Percentiles rank a stretch among this genome's conserved stretches.
These are phyloP conservation scores for Chironomus riparius DNA, from an alignment of 2,888 invertebrate genomes.

Conservation along the genomic window DNA sequence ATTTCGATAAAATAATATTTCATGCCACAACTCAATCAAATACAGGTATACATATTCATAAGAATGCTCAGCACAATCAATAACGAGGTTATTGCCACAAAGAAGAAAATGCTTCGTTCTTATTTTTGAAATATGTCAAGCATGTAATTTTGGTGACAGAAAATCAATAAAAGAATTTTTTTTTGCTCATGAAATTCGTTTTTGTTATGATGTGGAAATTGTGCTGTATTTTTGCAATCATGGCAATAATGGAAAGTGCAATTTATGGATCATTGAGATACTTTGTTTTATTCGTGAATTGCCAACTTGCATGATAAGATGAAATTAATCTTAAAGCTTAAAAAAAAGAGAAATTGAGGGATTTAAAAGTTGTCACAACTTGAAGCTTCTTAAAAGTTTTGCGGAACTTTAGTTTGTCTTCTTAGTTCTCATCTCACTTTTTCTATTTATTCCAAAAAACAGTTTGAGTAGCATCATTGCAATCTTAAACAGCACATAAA, in stretches of 20 bases:
- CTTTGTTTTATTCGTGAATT: no score
- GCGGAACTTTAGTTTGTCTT: no score
- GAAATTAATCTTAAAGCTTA: no score
- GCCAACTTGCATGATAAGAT: no score
- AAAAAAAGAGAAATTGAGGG: no score
- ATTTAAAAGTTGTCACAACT: no score
- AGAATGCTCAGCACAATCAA: not conserved
- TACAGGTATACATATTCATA: not conserved
- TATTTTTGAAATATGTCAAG: not conserved
- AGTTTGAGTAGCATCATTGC: no score
- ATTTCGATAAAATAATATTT: not conserved
- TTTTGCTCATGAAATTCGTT: not conserved
- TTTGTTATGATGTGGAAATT: not conserved
- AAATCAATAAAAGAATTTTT: not conserved
- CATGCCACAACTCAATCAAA: not conserved
- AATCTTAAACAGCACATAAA: slow-evolving; percentile 18
- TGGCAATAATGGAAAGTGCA: no score
- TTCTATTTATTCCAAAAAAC: no score
- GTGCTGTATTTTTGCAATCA: not conserved
- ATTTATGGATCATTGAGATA: no score
- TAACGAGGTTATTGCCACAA: not conserved
- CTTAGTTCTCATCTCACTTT: no score
- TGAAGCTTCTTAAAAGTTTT: no score
- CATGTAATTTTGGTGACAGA: not conserved
- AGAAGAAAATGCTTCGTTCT: not conserved